Conservation (phyloP, 1,140 invertebrate species). For the Trichonephila inaurata region DNA sequence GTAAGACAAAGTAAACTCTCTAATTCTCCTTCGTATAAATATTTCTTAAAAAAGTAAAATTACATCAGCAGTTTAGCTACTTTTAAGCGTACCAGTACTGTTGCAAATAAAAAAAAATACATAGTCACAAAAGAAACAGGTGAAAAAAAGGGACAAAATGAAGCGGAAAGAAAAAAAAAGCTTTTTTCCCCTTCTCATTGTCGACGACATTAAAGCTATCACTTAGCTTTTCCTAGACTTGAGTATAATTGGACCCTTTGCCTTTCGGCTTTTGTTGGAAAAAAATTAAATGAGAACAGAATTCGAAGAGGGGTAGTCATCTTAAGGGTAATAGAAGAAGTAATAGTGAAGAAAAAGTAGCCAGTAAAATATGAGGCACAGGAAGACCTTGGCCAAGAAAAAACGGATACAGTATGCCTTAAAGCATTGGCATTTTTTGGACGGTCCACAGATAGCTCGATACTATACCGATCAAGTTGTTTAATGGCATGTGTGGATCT, state of each 20-base stretch:
- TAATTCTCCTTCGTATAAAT: conserved; percentile 60
- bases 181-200: conserved; percentile 49
- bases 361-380: conserved; percentile 56
- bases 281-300: conserved; percentile 45
- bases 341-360: conserved; percentile 47
- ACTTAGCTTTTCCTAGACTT: conserved; percentile 64
- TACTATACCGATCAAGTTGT: conserved; percentile 47
- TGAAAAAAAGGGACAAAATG: conserved; percentile 19
- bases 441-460: background rate
- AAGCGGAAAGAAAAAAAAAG: conserved; percentile 33
- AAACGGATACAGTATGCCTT: background rate
- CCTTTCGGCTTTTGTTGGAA: conserved; percentile 55
- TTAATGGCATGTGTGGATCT: conserved; percentile 62
- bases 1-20: conserved; percentile 59
- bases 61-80: conserved; percentile 64
- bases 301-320: conserved; percentile 30
- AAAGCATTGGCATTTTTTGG: conserved; percentile 44
- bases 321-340: conserved; percentile 43
- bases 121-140: conserved; percentile 8
- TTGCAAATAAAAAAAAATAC: conserved; percentile 18
- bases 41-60: conserved; percentile 58
- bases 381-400: background rate
- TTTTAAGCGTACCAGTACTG: conserved; percentile 4
- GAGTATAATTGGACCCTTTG: conserved; percentile 65
- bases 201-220: conserved; percentile 68